Evolutionary conservation across 2,113 vertebrate species (phyloP).

Genomic region (Leucosticte australis): DNA sequence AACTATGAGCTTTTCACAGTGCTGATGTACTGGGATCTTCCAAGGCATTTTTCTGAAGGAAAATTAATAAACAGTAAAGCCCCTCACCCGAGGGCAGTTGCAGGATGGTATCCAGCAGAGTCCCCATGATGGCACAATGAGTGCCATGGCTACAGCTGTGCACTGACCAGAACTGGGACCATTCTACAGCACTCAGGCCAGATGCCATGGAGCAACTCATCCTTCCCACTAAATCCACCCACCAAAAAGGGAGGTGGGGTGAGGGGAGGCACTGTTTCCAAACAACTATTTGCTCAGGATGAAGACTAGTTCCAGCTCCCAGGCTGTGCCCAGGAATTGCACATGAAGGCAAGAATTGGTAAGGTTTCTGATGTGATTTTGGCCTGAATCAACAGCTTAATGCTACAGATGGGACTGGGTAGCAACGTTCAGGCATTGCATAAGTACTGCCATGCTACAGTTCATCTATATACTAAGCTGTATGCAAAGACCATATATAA

Average conservation of each 20-base stretch:
- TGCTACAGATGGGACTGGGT: not conserved
- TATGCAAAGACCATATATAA: not conserved
- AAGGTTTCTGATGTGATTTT: not conserved
- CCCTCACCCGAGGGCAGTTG: fast-evolving
- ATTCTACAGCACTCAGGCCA: not conserved
- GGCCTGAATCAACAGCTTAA: not conserved
- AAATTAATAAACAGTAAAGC: not conserved
- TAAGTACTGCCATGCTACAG: not conserved
- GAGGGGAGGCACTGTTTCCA: not conserved
- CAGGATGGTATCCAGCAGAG: not conserved
- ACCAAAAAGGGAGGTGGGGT: not conserved
- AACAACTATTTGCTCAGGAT: not conserved
- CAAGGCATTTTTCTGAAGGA: not conserved
- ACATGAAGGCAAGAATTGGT: not conserved
- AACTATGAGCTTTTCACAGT: not conserved
- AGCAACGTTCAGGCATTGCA: not conserved
- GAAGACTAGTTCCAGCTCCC: not conserved
- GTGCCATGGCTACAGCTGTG: not conserved
- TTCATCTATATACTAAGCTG: not conserved
- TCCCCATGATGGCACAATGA: fast-evolving
- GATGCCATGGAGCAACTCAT: not conserved
- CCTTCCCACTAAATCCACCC: not conserved
- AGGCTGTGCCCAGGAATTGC: not conserved
- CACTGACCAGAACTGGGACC: not conserved
- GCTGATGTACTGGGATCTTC: not conserved